A percentile compares a stretch with the other conserved stretches of the same genome.
Evolutionary conservation across 2,113 vertebrate genomes (phyloP).

Genomic region (Panthera leo): DNA sequence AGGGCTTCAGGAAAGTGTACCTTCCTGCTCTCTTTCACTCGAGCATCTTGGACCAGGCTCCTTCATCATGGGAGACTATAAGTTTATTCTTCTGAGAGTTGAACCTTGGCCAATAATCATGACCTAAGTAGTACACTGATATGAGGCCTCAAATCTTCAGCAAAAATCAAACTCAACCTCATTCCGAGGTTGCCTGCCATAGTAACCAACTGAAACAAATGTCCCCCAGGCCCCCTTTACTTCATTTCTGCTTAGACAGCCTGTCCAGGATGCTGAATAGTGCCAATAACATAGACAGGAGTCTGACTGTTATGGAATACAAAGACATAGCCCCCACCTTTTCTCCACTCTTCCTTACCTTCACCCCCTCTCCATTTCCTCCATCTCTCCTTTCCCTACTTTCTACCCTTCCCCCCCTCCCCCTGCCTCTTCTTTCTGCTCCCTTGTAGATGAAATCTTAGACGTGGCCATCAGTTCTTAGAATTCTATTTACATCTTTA

Average conservation of each 20-base stretch:
- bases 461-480: background rate
- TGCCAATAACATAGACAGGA: fast-evolving
- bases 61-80: background rate
- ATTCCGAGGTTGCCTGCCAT: background rate
- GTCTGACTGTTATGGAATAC: background rate
- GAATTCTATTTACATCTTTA: background rate
- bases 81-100: background rate
- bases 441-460: background rate
- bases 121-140: background rate
- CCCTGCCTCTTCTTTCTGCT: background rate
- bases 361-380: background rate
- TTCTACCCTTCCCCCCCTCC: background rate
- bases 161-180: background rate
- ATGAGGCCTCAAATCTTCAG: background rate
- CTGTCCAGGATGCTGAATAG: background rate
- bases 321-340: background rate
- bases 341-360: background rate
- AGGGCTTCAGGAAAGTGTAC: background rate
- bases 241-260: background rate
- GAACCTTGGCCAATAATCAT: background rate
- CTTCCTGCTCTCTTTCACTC: background rate
- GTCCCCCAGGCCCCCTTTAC: background rate
- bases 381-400: background rate
- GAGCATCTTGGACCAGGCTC: background rate
- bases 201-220: background rate